Conservation (phyloP, 2,888 invertebrate genomes). For the Cephus sareptanus region DNA sequence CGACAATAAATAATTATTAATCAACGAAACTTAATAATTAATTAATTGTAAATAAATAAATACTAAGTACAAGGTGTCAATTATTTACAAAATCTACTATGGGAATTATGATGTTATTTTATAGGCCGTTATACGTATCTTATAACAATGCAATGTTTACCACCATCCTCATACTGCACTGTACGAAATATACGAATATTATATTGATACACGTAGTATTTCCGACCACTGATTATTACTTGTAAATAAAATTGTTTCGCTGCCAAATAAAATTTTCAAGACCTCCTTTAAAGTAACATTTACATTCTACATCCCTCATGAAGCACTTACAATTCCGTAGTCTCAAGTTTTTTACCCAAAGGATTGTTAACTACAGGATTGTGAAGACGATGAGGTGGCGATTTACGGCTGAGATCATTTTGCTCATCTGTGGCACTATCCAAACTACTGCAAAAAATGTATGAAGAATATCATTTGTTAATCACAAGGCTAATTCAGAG, state of each 20-base stretch:
- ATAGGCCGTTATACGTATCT: background rate
- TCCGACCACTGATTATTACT: background rate
- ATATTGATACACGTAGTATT: background rate
- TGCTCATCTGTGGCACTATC: constrained; percentile 59
- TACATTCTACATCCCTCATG: background rate
- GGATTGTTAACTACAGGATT: constrained; percentile 56
- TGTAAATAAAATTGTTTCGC: background rate
- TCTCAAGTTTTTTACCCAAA: constrained; percentile 60
- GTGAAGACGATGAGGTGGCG: constrained; percentile 44
- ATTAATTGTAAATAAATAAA: background rate
- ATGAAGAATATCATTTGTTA: constrained; percentile 24
- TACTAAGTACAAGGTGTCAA: background rate
- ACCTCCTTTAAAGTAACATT: background rate
- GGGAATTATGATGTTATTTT: background rate
- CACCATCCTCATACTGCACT: background rate
- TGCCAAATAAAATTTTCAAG: background rate
- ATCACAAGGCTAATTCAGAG: constrained; percentile 20
- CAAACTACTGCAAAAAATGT: constrained; percentile 37
- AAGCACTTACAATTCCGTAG: constrained; percentile 52
- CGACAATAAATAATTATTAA: background rate
- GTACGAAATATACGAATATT: background rate
- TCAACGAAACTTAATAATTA: background rate
- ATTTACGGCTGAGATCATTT: constrained; percentile 59
- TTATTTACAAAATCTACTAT: background rate
- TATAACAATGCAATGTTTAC: background rate